phyloP scores from a whole-genome alignment of 2,113 vertebrate species.

The Anas platyrhynchos region DNA sequence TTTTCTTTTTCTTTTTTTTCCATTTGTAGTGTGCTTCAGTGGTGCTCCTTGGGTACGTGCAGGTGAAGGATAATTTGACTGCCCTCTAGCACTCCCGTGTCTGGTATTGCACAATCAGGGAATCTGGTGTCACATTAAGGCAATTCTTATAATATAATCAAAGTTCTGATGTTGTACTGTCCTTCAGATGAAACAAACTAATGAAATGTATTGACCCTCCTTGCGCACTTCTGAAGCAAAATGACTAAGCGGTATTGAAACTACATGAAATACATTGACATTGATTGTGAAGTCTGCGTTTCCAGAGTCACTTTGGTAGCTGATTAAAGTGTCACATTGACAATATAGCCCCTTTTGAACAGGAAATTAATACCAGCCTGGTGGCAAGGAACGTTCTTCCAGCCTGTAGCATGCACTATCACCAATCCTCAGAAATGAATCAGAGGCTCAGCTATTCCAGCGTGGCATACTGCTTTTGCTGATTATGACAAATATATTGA shows the following conservation, averaged over 20 bases:
- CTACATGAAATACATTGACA: conserved; percentile 75
- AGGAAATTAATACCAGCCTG: conserved; percentile 80
- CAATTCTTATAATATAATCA: conserved; percentile 77
- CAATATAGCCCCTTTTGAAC: conserved; percentile 77
- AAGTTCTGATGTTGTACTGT: conserved; percentile 74
- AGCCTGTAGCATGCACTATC: conserved; percentile 38
- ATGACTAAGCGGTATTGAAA: conserved; percentile 71
- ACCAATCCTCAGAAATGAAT: conserved; percentile 48
- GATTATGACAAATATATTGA: conserved; percentile 56
- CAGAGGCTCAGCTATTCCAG: conserved; percentile 2
- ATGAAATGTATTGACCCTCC: conserved; percentile 82
- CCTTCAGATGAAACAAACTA: conserved; percentile 81
- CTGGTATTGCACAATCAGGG: conserved; percentile 70
- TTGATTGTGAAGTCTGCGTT: conserved; percentile 76
- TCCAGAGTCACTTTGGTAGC: conserved; percentile 74
- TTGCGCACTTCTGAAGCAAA: conserved; percentile 72
- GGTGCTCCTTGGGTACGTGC: background rate
- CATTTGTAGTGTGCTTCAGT: background rate
- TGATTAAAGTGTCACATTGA: conserved; percentile 83
- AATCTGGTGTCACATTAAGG: conserved; percentile 76
- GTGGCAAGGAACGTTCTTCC: conserved; percentile 68
- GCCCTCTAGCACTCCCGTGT: conserved; percentile 61
- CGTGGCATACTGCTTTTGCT: background rate
- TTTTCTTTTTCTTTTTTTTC: background rate
- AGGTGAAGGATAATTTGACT: conserved; percentile 72